Evolutionary conservation across 2,797 vertebrate species (phyloP), one percentile per base, ranked within the genome.

Genomic region (Enteromius anoplus): DNA sequence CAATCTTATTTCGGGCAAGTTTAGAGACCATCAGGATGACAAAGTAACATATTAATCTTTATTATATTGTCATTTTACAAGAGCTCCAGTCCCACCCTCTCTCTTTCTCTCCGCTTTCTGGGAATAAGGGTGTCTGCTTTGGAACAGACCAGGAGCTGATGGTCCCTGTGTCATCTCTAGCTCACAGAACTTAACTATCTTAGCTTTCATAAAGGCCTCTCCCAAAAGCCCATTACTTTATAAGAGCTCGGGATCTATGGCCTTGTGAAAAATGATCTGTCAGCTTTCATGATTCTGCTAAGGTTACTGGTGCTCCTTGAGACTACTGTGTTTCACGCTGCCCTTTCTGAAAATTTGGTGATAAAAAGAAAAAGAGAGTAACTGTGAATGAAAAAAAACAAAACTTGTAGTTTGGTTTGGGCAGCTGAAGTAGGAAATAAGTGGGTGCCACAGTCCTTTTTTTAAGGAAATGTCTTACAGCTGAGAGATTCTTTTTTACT

Each of bases 11-110:
- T 93, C 92, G 91, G 92, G 93, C 93, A 94, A 93, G 93, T 95
- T 95, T 94, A 91, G 93, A 94, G 94, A 93, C 94, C 92, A 94
- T 94, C 91, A 92, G 88, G 90, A 91, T 87, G 90, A 91, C 91
- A 91, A 93, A 93, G 94, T 93, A 94, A 94, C 92, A 95, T 93
- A 96, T 96, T 95, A 94, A 95, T 96, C 94, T 95, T 95, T 96
- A 95, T 96, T 95, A 95, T 92, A 91, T 92, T 91, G 95, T 94
- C 93, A 95, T 95, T 94, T 95, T 94, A 94, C 93, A 91, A 91
- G 89, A 91, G 91, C 94, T 90, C 89, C 89, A 86, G 89, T 81
- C 72, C 83, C 47, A 51, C 90, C 90, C 91, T 90, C 91, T 87
- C 84, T 86, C 72, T 87, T 91, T 88, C 84, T 86, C 89, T 87